phyloP scores from a whole-genome alignment of 2,888 invertebrate genomes.

The Leuctra nigra region DNA sequence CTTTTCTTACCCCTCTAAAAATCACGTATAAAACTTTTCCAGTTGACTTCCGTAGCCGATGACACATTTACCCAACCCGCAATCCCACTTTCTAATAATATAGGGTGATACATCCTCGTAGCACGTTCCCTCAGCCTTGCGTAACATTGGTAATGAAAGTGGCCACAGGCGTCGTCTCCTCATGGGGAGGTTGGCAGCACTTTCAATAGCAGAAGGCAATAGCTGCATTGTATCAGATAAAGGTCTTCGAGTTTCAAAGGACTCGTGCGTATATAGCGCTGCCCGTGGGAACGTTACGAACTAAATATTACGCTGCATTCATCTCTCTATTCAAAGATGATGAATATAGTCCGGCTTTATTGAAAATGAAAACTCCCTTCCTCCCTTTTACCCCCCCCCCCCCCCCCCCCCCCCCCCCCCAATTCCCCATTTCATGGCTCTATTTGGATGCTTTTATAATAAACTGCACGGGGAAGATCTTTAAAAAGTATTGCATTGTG shows the following conservation, averaged over 20 bases:
- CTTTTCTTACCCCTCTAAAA: neutral
- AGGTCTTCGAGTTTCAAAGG: neutral
- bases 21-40: conserved; percentile 16
- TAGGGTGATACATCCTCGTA: neutral
- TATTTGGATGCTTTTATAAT: no score
- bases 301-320: neutral
- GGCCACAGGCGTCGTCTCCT: neutral
- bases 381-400: neutral
- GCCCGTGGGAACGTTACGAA: neutral
- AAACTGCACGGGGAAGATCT: no score
- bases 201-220: neutral
- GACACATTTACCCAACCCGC: conserved; percentile 4
- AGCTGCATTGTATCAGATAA: neutral
- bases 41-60: neutral
- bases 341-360: neutral
- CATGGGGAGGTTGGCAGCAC: neutral
- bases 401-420: neutral
- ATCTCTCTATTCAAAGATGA: neutral
- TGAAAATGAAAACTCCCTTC: neutral
- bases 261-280: no score
- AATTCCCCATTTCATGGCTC: neutral
- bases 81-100: conserved; percentile 10
- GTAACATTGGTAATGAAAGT: neutral
- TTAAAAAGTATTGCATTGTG: no score
- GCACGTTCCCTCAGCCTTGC: neutral